These are phyloP conservation scores for Chamaea fasciata DNA, from an alignment of 2,113 vertebrate species.

Conservation along the genomic window DNA sequence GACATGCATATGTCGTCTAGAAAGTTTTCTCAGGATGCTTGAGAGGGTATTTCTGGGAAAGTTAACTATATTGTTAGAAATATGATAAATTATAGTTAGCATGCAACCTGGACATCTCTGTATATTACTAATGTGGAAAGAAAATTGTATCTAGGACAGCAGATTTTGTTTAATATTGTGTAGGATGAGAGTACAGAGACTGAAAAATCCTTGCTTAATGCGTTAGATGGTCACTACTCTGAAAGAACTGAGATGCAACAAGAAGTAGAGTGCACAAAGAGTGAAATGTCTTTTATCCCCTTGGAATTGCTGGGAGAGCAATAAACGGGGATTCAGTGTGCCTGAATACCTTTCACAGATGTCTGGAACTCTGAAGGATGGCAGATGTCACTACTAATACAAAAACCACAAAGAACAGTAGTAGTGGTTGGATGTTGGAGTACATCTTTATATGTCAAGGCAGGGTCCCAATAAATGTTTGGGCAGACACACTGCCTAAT, in stretches of 20 bases:
- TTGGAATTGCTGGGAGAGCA: neutral
- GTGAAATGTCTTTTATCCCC: neutral
- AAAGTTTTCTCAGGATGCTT: conserved; percentile 1
- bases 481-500: neutral
- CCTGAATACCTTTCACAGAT: neutral
- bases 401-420: neutral
- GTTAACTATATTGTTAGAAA: conserved; percentile 8
- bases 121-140: neutral
- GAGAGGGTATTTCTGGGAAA: neutral
- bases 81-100: neutral
- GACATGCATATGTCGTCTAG: neutral
- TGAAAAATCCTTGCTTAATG: neutral
- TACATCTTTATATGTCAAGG: neutral
- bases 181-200: neutral
- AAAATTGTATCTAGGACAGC: neutral
- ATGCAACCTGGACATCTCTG: neutral
- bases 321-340: neutral
- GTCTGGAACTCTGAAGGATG: neutral
- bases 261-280: neutral
- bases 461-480: neutral
- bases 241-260: neutral
- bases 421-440: neutral
- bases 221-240: neutral
- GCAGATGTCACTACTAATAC: neutral
- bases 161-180: conserved; percentile 21